These are phyloP conservation scores for Sebastes aleutianus DNA, from an alignment of 2,797 vertebrate species.

Conservation along the genomic window DNA sequence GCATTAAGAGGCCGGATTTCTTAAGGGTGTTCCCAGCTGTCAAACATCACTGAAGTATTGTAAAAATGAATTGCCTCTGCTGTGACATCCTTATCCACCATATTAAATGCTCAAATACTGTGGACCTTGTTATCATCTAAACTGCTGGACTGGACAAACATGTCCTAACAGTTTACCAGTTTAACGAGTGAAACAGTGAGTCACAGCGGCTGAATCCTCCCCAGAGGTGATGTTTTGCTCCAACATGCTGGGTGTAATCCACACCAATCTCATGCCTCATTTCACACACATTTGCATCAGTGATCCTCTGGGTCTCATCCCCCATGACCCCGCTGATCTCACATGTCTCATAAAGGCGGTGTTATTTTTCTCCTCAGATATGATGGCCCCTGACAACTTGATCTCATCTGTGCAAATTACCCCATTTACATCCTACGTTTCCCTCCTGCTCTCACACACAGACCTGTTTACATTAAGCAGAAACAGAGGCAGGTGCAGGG, in stretches of 20 bases:
- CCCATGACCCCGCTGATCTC: neutral
- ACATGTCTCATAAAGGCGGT: slow-evolving; percentile 6
- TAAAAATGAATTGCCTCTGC: neutral
- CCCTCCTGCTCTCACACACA: neutral
- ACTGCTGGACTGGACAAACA: neutral
- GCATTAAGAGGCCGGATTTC: neutral
- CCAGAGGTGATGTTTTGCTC: slow-evolving; percentile 37
- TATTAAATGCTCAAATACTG: neutral
- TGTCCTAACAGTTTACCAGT: neutral
- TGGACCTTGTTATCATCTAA: neutral
- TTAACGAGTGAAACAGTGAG: neutral
- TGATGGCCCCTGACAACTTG: slow-evolving; percentile 25
- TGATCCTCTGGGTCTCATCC: neutral
- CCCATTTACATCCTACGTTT: neutral
- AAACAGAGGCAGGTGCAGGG: slow-evolving; percentile 72
- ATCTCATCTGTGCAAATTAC: slow-evolving; percentile 39
- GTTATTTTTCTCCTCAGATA: neutral
- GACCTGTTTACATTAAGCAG: slow-evolving; percentile 63
- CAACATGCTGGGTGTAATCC: slow-evolving; percentile 36
- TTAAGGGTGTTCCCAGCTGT: neutral
- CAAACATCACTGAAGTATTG: neutral
- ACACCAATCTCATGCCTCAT: slow-evolving; percentile 31
- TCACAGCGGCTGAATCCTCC: slow-evolving; percentile 5
- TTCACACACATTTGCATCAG: slow-evolving; percentile 48
- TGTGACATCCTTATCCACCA: neutral